Evolutionary conservation across 2,797 vertebrate species (phyloP), one percentile per base, ranked within the genome.

Genomic region (Glyptemys insculpta): DNA sequence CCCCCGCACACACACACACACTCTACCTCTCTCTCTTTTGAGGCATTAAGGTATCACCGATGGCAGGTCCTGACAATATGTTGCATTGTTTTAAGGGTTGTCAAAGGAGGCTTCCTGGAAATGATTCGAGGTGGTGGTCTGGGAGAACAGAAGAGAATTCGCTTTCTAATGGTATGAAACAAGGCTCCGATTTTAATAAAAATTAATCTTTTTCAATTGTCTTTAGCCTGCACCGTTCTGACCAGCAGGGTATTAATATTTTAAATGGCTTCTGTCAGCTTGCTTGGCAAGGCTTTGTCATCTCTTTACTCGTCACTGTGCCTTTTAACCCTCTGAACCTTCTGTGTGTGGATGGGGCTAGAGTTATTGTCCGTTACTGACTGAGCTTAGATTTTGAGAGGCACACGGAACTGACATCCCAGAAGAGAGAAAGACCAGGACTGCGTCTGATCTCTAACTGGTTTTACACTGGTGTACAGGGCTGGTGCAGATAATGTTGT

Each of bases 141-240:
- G 34, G 91, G n/a, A n/a, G 44, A 78, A 18, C 62, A 92, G 89
- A 94, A 89, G 94, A 85, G 83, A 97, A 74, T 87, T 91, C 97
- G 89, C 95, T 97, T 86, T 95, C 90, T 85, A 85, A 86, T 59
- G 34, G 95, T 97, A 90, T 19, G 93, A 92, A 94, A 89, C 79
- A 79, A 96, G 49, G 82, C 52, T 83, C 5, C 2, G 89, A 50
- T 31, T 86, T 10, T 50, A 85, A 81, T 31, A 68, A 41, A 56
- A 91, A 86, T 79, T 82, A 89, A 91, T 97, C 59, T 97, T 95
- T 92, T 92, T 54, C 91, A 54, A 93, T 94, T 97, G 0, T 2
- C 84, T 96, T 96, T 91, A 93, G 76, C 79, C 81, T 7, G 5
- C 84, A 44, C 76, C 85, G 87, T 95, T 97, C 96, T 91, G 83